Evolutionary conservation across 2,888 invertebrate species (phyloP), one percentile per base, ranked within the genome.

Genomic region (Griposia aprilina): DNA sequence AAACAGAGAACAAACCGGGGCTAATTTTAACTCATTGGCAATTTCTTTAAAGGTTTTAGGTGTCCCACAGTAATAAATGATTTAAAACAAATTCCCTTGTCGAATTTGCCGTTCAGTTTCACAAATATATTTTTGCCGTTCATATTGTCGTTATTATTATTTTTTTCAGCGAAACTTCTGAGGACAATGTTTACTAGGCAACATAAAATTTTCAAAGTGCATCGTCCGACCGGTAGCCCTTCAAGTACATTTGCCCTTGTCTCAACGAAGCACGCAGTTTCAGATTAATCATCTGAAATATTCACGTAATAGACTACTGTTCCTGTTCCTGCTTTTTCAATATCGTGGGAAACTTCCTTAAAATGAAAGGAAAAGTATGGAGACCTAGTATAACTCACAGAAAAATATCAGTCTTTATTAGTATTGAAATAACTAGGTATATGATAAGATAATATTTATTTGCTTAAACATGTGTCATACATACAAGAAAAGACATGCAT

Each of bases 11-110:
- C 26, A 48, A 62, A 90, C 88, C 86, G 76, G 84, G 70, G 80
- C 85, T 83, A 89, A 88, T 84, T 91, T 86, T 88, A 88, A 90
- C 90, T 89, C 88, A 88, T 90, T 90, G 89, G 79, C 87, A 89
- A 91, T 90, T 90, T 91, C 87, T 88, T 88, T 76, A 59, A 82
- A 90, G 85, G 84, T 87, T 88, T 84, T 88, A 87, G 82, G 85
- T 88, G 88, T 60, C 2, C 82, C 72, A 73, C 74, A 80, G 76
- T 82, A 23, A 63, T 86, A 90, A 91, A 92, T 91, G 89, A 30
- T 15, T 87, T 85, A 65, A 87, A 82, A 62, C 76, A 73, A 82
- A 87, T 81, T 81, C 86, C 87, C 90, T 90, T 91, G 90, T 89
- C 80, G 88, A 90, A 89, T 90, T 89, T 87, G 70, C 80, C 89